Evolutionary conservation across 2,113 vertebrate genomes (phyloP).

Genomic region (Bucco capensis): DNA sequence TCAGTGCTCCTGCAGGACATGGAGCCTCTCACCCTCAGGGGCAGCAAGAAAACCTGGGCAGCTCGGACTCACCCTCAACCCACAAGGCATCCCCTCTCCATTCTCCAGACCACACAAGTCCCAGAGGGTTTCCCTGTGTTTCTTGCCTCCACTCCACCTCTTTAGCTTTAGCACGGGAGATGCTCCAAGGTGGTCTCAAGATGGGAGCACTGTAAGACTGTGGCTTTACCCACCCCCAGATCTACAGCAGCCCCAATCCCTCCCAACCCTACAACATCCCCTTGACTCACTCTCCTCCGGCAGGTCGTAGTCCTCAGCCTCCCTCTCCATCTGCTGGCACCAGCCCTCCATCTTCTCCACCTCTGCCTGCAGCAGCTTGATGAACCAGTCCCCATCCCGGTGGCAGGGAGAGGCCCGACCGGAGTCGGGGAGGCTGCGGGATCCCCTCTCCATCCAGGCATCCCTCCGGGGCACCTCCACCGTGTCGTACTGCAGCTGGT

Average conservation of each 20-base stretch:
- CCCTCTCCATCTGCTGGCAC: constrained; percentile 97
- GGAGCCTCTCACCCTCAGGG: neutral
- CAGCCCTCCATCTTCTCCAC: constrained; percentile 97
- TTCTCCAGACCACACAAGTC: neutral
- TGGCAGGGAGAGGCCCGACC: constrained; percentile 92
- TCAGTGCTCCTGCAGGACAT: neutral
- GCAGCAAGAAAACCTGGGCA: neutral
- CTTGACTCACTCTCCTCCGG: constrained; percentile 88
- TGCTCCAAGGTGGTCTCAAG: neutral
- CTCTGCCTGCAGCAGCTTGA: constrained; percentile 91
- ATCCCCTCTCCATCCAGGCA: constrained; percentile 86
- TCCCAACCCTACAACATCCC: rapidly evolving
- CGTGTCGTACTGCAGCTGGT: constrained; percentile 86
- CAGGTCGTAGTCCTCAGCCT: constrained; percentile 93
- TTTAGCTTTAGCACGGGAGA: neutral
- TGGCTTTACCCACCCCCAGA: no score
- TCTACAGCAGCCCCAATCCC: no score
- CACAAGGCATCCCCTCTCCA: rapidly evolving
- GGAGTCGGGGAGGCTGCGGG: constrained; percentile 92
- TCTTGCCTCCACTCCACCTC: neutral
- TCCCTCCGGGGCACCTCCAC: constrained; percentile 81
- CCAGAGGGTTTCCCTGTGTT: rapidly evolving
- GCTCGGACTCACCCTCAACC: neutral
- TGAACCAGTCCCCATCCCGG: constrained; percentile 94
- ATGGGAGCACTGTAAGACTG: neutral